Percentiles rank a stretch among this genome's conserved stretches.
These are phyloP conservation scores for Fratercula arctica DNA, from an alignment of 2,797 vertebrate genomes.

Conservation along the genomic window DNA sequence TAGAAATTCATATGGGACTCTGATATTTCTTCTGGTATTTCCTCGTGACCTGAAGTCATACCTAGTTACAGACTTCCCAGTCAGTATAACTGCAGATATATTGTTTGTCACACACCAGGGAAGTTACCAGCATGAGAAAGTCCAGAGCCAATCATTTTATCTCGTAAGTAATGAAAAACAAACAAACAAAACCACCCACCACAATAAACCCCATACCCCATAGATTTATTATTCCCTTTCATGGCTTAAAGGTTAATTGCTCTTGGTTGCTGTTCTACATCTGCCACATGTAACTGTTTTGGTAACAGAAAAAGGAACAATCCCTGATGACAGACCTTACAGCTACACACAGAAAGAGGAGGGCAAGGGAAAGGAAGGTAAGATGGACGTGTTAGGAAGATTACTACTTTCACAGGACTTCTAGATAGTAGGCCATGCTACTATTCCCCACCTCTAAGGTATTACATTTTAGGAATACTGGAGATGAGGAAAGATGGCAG, in stretches of 20 bases:
- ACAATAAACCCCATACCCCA: accelerated
- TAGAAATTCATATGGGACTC: neutral
- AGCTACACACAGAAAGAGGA: neutral
- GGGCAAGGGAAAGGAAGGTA: neutral
- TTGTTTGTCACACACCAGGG: neutral
- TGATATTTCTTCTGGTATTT: neutral
- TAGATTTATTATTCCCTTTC: neutral
- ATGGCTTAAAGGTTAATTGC: neutral
- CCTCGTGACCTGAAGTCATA: neutral
- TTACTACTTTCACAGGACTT: neutral
- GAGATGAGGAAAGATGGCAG: neutral
- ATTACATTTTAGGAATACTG: neutral
- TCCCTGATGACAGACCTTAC: neutral
- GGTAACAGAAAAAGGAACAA: neutral
- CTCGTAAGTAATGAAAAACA: neutral
- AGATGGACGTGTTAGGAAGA: neutral
- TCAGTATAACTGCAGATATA: neutral
- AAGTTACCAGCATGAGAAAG: neutral
- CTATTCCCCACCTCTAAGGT: neutral
- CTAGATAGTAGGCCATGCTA: neutral
- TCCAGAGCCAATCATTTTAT: neutral
- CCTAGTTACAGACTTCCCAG: neutral
- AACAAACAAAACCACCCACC: neutral
- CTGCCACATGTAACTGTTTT: neutral
- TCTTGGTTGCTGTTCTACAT: neutral